Evolutionary conservation across 2,888 invertebrate genomes (phyloP).

Genomic region (Lepidonotus clava): DNA sequence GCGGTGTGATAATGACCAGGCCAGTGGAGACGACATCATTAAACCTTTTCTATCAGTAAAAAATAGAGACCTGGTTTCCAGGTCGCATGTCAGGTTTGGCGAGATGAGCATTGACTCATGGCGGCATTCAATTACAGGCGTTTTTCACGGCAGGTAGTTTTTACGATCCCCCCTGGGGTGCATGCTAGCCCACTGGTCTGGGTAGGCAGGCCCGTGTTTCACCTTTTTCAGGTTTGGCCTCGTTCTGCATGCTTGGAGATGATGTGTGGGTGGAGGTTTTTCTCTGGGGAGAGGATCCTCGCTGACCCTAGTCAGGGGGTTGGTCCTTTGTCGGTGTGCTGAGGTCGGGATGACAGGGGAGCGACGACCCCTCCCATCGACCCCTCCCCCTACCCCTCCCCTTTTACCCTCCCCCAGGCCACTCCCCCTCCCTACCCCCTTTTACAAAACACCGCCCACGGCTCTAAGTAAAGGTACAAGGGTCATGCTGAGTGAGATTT

Average conservation of each 20-base stretch:
- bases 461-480: neutral
- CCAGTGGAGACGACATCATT: neutral
- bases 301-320: neutral
- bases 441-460: no score
- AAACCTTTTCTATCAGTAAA: neutral
- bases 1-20: neutral
- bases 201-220: neutral
- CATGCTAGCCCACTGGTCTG: no score
- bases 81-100: no score
- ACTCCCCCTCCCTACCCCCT: neutral
- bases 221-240: neutral
- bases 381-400: neutral
- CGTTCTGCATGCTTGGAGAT: neutral
- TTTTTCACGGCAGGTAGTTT: no score
- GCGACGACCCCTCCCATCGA: neutral
- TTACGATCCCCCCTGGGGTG: no score
- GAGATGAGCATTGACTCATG: no score
- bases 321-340: constrained; percentile 6
- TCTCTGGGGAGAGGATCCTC: neutral
- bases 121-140: no score
- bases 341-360: constrained; percentile 7
- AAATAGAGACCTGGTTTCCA: no score
- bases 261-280: no score
- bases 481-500: neutral
- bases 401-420: neutral